Percentiles rank a stretch among this genome's conserved stretches.
Conservation (phyloP, 2,113 vertebrate species). For the Amia ocellicauda region DNA sequence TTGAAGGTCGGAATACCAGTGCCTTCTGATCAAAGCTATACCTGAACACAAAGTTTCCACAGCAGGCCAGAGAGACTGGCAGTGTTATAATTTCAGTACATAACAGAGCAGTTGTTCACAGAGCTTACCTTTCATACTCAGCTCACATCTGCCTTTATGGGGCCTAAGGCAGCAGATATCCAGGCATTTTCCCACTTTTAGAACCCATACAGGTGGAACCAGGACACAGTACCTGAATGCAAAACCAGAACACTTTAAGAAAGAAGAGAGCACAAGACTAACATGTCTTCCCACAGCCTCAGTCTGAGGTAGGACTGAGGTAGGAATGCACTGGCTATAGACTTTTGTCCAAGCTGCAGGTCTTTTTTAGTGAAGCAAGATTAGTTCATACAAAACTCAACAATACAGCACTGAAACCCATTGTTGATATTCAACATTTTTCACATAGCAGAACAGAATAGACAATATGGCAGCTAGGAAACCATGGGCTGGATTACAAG, state of each 20-base stretch:
- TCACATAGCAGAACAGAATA: conserved; percentile 99
- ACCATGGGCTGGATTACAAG: conserved; percentile 96
- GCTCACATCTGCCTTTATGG: conserved; percentile 60
- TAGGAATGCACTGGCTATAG: conserved; percentile 95
- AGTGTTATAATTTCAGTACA: conserved; percentile 47
- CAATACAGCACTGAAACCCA: conserved; percentile 99
- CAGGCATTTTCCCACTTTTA: conserved; percentile 60
- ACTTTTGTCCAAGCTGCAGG: conserved; percentile 98
- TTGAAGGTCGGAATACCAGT: conserved; percentile 27
- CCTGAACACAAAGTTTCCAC: conserved; percentile 55
- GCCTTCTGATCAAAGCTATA: conserved; percentile 9
- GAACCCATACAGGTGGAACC: conserved; percentile 58
- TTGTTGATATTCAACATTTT: conserved; percentile 99
- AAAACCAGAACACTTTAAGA: conserved; percentile 55
- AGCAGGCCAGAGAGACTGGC: conserved; percentile 58
- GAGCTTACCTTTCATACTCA: conserved; percentile 72
- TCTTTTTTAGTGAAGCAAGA: conserved; percentile 97
- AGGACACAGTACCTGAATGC: conserved; percentile 66
- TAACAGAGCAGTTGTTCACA: conserved; percentile 60
- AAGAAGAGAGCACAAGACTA: conserved; percentile 65
- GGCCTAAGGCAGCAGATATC: conserved; percentile 69
- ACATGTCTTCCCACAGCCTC: conserved; percentile 82
- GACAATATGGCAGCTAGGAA: conserved; percentile 99
- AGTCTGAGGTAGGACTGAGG: conserved; percentile 87
- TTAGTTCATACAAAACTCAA: conserved; percentile 99